Evolutionary conservation across 2,888 invertebrate species (phyloP).

Genomic region (Aphelenchoides bicaudatus): DNA sequence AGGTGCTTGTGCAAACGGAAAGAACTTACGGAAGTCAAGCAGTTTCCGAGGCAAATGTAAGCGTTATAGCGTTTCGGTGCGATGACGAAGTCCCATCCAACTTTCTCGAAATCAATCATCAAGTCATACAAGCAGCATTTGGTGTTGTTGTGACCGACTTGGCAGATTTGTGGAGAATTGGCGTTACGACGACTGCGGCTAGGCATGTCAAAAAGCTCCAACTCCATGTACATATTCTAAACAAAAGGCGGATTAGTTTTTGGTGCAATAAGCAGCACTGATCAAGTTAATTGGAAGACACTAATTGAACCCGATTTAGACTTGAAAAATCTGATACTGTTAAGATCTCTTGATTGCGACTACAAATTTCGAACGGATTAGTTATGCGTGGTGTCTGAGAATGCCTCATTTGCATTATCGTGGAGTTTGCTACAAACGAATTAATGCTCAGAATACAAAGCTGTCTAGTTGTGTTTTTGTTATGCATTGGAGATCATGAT

Average conservation of each 20-base stretch:
- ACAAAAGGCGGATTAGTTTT: no score
- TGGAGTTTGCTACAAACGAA: no score
- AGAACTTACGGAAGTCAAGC: constrained; percentile 62
- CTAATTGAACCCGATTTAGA: neutral
- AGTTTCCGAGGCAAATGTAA: constrained; percentile 91
- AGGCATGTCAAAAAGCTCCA: constrained; percentile 27
- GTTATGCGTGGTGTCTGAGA: no score
- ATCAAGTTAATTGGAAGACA: no score
- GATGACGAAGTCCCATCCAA: constrained; percentile 96
- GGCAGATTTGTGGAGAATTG: constrained; percentile 28
- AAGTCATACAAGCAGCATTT: constrained; percentile 83
- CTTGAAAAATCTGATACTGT: neutral
- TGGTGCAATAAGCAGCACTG: no score
- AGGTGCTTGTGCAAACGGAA: neutral
- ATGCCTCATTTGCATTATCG: no score
- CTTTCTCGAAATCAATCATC: constrained; percentile 81
- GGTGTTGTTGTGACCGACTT: constrained; percentile 50
- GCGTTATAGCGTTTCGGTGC: constrained; percentile 91
- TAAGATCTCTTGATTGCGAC: neutral
- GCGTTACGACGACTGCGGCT: constrained; percentile 39
- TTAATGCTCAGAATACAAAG: no score
- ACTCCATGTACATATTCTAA: constrained; percentile 45
- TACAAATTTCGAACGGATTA: no score
- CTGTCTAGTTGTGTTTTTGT: no score
- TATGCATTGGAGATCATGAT: no score